These are phyloP conservation scores for Allacma fusca DNA, from an alignment of 2,888 invertebrate genomes.

Conservation along the genomic window DNA sequence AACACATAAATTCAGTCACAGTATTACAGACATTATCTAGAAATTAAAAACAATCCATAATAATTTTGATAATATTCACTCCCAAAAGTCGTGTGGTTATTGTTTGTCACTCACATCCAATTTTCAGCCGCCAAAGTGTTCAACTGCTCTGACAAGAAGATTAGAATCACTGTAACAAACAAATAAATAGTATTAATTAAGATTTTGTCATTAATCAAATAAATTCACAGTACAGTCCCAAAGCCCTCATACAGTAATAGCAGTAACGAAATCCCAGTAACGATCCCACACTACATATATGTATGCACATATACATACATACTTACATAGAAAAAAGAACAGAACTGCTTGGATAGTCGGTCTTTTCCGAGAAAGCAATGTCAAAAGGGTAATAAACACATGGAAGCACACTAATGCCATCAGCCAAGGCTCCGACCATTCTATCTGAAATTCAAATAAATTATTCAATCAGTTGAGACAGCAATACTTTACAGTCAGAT, in stretches of 20 bases:
- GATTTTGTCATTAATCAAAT: too few species aligned
- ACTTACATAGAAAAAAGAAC: conserved; percentile 82
- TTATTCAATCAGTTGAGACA: too few species aligned
- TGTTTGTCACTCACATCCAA: conserved; percentile 71
- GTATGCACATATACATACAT: too few species aligned
- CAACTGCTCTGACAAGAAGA: conserved; percentile 89
- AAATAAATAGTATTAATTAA: background rate
- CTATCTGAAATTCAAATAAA: conserved; percentile 72
- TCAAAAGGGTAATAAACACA: conserved; percentile 78
- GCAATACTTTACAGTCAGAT: too few species aligned
- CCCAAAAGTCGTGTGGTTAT: too few species aligned
- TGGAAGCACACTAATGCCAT: conserved; percentile 80
- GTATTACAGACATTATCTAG: too few species aligned
- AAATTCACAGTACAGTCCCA: too few species aligned
- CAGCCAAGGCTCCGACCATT: conserved; percentile 89
- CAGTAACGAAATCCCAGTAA: too few species aligned
- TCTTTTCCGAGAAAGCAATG: conserved; percentile 82
- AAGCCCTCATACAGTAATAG: too few species aligned
- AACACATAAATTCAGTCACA: background rate
- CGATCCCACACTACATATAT: too few species aligned
- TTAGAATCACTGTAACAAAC: conserved; percentile 76
- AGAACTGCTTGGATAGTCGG: conserved; percentile 85
- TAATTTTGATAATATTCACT: too few species aligned
- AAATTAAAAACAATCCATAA: too few species aligned
- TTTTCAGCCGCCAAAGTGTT: conserved; percentile 88